These are phyloP conservation scores for Siniperca knerii DNA, from an alignment of 2,113 vertebrate genomes.

Conservation along the genomic window DNA sequence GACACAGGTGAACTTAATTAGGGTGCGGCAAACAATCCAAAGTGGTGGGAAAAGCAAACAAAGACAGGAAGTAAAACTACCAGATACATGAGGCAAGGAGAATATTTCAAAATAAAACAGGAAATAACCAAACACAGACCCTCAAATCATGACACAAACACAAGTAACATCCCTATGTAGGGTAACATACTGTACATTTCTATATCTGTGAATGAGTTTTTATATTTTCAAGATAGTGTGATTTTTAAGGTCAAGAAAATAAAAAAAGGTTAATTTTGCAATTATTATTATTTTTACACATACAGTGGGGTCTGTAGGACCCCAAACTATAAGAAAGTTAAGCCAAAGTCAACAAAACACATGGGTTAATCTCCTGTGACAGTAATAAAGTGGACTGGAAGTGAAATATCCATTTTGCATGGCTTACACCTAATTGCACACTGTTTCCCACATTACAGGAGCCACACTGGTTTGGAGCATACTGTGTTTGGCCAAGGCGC, in stretches of 20 bases:
- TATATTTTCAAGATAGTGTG: not conserved
- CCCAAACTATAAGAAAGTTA: not conserved
- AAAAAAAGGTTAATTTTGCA: not conserved
- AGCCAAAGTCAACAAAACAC: slow-evolving; percentile 12
- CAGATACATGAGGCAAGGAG: too few relatives aligned
- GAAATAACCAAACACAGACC: too few relatives aligned
- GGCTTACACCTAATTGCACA: slow-evolving; percentile 25
- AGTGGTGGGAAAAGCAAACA: too few relatives aligned
- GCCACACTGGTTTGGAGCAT: slow-evolving; percentile 40
- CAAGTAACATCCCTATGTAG: not conserved
- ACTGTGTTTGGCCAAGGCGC: slow-evolving; percentile 10
- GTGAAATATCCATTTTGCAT: slow-evolving; percentile 35
- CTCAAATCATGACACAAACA: not conserved
- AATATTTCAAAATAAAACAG: too few relatives aligned
- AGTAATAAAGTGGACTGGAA: not conserved
- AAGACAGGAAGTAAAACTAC: too few relatives aligned
- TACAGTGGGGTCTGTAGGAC: not conserved
- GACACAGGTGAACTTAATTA: too few relatives aligned
- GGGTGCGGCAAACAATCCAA: too few relatives aligned
- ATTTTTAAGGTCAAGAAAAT: not conserved
- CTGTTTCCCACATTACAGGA: slow-evolving; percentile 24
- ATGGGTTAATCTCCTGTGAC: slow-evolving; percentile 12
- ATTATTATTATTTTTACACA: not conserved
- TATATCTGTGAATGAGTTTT: too few relatives aligned
- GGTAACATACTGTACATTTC: not conserved